Conservation (phyloP, 2,888 invertebrate species). For the Rhodophaea formosa region DNA sequence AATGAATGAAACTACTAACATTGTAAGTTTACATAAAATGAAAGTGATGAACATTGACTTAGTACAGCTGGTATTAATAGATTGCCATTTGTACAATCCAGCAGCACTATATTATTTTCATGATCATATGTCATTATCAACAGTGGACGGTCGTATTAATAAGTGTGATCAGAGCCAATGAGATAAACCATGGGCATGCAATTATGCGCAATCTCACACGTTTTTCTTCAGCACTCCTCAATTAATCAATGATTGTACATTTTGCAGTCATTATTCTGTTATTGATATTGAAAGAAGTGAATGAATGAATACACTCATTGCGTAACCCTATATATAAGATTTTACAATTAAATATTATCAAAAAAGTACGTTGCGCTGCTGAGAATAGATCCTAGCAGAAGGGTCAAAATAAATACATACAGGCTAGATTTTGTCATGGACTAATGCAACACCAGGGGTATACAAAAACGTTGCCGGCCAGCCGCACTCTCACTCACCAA, state of each 20-base stretch:
- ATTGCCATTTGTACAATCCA: conserved; percentile 3
- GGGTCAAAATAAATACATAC: too few species aligned
- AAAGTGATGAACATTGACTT: not conserved
- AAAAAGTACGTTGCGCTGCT: too few species aligned
- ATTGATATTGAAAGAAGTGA: not conserved
- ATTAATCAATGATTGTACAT: conserved; percentile 15
- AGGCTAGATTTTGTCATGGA: too few species aligned
- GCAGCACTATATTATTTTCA: conserved; percentile 3
- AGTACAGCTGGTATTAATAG: not conserved
- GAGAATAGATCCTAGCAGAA: too few species aligned
- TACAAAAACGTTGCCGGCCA: too few species aligned
- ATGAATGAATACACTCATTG: not conserved
- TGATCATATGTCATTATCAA: conserved; percentile 13
- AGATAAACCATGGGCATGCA: conserved; percentile 8
- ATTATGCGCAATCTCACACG: conserved; percentile 15
- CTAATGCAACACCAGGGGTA: too few species aligned
- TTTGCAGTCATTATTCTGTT: not conserved
- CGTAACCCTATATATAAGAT: not conserved
- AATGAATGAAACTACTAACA: too few species aligned
- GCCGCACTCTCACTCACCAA: too few species aligned
- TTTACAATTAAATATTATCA: too few species aligned
- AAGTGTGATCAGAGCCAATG: conserved; percentile 11
- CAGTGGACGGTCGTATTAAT: conserved; percentile 2
- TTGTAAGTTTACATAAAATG: too few species aligned
- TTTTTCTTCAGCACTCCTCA: conserved; percentile 10